Percentiles rank a stretch among this genome's conserved stretches.
Conservation (phyloP, 2,113 vertebrate species). For the Pantherophis guttatus region DNA sequence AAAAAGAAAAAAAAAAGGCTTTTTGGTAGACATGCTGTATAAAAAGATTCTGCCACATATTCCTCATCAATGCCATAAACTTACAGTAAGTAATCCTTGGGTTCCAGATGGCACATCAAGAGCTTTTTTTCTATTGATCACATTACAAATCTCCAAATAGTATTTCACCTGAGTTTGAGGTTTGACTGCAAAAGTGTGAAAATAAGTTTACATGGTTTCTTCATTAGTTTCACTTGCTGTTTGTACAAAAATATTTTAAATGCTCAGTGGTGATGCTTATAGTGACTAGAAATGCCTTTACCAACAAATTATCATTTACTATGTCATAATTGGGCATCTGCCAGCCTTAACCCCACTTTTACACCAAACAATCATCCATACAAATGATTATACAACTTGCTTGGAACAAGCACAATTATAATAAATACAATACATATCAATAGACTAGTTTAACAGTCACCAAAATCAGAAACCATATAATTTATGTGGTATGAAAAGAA, state of each 20-base stretch:
- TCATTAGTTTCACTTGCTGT: not conserved
- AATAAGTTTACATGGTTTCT: not conserved
- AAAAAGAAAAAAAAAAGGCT: not conserved
- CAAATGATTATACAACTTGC: not conserved
- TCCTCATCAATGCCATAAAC: not conserved
- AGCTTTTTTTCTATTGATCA: accelerated
- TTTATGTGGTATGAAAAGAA: not conserved
- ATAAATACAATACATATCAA: accelerated
- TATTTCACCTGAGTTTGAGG: not conserved
- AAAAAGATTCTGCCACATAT: not conserved
- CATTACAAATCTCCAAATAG: accelerated
- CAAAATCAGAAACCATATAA: accelerated
- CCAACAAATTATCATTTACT: not conserved
- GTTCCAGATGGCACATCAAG: not conserved
- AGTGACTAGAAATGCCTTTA: not conserved
- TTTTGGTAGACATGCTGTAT: not conserved
- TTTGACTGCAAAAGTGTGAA: not conserved
- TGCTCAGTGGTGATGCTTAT: not conserved
- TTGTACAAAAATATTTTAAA: not conserved
- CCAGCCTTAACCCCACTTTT: not conserved
- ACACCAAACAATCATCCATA: not conserved
- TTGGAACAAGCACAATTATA: not conserved
- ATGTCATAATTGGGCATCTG: accelerated
- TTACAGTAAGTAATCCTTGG: not conserved
- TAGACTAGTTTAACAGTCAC: not conserved